Base-by-base conservation (phyloP, 2,888 invertebrate genomes). In the Merodon equestris region DNA sequence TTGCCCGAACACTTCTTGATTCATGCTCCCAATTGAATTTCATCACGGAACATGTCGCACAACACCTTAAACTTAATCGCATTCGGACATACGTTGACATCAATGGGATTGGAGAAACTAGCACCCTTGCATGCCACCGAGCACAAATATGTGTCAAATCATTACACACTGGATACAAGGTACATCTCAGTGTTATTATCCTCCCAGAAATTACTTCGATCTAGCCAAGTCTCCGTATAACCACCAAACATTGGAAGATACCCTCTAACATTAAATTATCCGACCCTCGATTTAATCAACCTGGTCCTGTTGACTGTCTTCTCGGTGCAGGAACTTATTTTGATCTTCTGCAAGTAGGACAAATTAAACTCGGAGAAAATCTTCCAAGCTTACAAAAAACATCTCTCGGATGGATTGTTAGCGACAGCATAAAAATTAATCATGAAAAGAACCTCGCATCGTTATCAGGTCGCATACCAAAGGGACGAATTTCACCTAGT, bases 331-430 rank as follows among this genome's bases (percentile, higher is more conserved):
- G 50, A 27, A 57, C 75, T 45, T 75, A 81, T 51, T 77, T 68
- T 61, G 63, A 81, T 38, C 53, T 73, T 0, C 36, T 76, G 9
- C 67, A 63, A 4, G 50, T 72, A 36, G 76, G 70, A 13, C 71
- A 77, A 36, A 67, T 81, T 34, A 54, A 45, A 9, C 40, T 82
- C n/a, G 66, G 76, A 1, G 58, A 53, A 12, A 34, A 47, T 47
- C 54, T 81, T 40, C 81, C 81, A 15, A 13, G 76, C 14, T 44
- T 83, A 10, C 82, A 81, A 75, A 77, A 82, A 14, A 79, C 77
- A 0, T 48, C 42, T 44, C 53, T 83, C 18, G 83, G 77, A n/a
- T 83, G 77, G 81, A 57, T 82, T 40, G 81, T 81, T 1, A 50
- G 68, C 14, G 83, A 76, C 19, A 56, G 19, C 19, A 27, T 56